phyloP scores from a whole-genome alignment of 2,113 vertebrate species.

The Microtus montanus region DNA sequence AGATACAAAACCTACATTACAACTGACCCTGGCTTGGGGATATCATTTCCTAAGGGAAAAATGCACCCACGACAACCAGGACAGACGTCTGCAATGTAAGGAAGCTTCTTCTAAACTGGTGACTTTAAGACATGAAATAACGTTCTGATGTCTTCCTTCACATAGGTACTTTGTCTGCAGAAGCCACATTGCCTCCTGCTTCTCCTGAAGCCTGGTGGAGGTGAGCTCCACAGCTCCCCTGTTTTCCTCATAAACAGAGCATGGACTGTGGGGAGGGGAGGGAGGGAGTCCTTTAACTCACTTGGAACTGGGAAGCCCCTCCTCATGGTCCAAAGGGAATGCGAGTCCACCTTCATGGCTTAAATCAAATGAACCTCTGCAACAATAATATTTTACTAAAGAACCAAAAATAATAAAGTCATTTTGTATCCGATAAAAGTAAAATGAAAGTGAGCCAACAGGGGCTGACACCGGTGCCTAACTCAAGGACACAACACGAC shows the following conservation, averaged over 20 bases:
- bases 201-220: background rate
- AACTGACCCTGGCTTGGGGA: background rate
- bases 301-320: background rate
- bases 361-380: background rate
- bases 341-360: background rate
- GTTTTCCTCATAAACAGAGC: background rate
- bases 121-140: background rate
- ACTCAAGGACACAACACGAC: background rate
- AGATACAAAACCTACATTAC: constrained; percentile 1
- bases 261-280: background rate
- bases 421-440: background rate
- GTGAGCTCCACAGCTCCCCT: background rate
- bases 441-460: background rate
- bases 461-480: background rate
- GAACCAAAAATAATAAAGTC: background rate
- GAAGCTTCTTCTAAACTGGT: background rate
- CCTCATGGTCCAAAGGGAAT: background rate
- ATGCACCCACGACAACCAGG: background rate
- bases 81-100: background rate
- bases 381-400: constrained; percentile 13
- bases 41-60: background rate
- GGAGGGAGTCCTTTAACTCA: background rate
- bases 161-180: background rate
- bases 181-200: constrained; percentile 3
- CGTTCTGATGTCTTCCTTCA: background rate